A percentile compares a stretch with the other conserved stretches of the same genome.
Evolutionary conservation across 2,113 vertebrate genomes (phyloP).

Genomic region (Romanogobio albipinnatus): DNA sequence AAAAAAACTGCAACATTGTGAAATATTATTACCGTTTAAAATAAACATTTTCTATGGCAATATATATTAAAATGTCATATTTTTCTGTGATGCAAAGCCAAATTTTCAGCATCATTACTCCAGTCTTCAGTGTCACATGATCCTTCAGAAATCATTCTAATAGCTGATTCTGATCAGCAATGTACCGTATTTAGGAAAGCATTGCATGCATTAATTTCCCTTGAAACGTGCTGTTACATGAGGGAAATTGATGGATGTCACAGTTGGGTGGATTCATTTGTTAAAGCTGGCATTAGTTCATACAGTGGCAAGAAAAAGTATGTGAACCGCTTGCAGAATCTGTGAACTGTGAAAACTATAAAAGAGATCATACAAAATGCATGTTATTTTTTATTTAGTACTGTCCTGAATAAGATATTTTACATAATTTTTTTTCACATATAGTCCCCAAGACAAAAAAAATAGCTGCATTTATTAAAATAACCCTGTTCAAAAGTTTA

Average conservation of each 20-base stretch:
- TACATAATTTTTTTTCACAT: no score
- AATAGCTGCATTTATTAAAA: no score
- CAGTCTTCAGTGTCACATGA: neutral
- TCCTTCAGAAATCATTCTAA: neutral
- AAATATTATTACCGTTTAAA: neutral
- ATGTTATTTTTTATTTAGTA: no score
- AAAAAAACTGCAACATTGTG: neutral
- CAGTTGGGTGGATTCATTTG: neutral
- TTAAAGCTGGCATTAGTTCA: neutral
- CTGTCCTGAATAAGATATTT: no score
- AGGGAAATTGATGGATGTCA: neutral
- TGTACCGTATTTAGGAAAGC: no score
- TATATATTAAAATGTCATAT: neutral
- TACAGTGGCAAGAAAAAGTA: neutral
- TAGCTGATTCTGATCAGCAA: neutral
- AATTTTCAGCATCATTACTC: neutral
- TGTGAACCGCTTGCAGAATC: no score
- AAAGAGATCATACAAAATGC: no score
- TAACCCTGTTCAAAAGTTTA: no score
- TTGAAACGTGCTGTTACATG: neutral
- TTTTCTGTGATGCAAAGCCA: neutral
- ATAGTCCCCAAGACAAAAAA: no score
- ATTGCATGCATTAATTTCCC: neutral
- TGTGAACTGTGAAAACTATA: no score
- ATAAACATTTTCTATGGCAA: neutral